phyloP scores from a whole-genome alignment of 2,797 vertebrate genomes.

The Poliocrania exsul region DNA sequence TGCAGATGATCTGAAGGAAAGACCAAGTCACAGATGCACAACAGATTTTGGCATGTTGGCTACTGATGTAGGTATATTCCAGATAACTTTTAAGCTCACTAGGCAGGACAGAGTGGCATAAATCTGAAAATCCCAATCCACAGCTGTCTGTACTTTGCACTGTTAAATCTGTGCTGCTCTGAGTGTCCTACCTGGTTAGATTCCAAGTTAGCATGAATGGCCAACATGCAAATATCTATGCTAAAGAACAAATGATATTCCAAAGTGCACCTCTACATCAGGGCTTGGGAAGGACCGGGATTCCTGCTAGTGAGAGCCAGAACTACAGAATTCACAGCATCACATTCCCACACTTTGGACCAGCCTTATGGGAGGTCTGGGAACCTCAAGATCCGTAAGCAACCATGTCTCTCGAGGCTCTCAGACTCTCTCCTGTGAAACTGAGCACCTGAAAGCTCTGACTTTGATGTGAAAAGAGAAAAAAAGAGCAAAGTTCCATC shows the following conservation, averaged over 20 bases:
- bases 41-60: background rate
- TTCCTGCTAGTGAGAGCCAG: background rate
- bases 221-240: accelerated
- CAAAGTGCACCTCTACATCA: background rate
- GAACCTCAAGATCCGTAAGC: accelerated
- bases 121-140: background rate
- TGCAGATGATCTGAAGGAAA: background rate
- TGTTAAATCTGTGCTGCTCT: background rate
- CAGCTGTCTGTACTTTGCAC: background rate
- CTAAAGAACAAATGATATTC: background rate
- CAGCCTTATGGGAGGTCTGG: background rate
- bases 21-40: background rate
- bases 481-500: background rate
- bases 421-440: background rate
- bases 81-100: background rate
- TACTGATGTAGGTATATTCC: background rate
- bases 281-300: background rate
- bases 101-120: background rate
- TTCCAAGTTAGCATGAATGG: background rate
- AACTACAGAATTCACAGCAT: accelerated
- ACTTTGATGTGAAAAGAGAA: background rate
- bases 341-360: background rate
- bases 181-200: background rate
- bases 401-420: background rate
- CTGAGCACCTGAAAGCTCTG: background rate